A percentile compares a stretch with the other conserved stretches of the same genome.
Evolutionary conservation across 37 sponge, comb jelly and placozoan genomes (phyloP).

Genomic region (Agelas oroides): DNA sequence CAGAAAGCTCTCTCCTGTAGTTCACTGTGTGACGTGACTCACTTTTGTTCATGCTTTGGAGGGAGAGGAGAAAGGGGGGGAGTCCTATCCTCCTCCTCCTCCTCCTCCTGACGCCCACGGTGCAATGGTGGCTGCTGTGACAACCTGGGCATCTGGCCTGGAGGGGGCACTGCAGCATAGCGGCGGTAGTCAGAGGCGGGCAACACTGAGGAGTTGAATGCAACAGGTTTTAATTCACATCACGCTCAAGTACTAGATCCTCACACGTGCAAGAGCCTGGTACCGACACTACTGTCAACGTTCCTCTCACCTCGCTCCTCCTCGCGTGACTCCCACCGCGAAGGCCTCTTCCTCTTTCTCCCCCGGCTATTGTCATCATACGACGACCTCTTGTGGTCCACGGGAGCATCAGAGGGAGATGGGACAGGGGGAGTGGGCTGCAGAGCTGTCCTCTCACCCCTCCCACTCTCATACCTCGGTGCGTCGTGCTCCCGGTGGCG

Average conservation of each 20-base stretch:
- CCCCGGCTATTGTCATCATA: neutral
- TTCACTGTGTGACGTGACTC: too few relatives aligned
- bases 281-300: too few relatives aligned
- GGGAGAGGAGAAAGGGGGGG: neutral
- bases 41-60: too few relatives aligned
- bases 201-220: too few relatives aligned
- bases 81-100: neutral
- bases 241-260: too few relatives aligned
- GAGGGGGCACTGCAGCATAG: conserved; percentile 29
- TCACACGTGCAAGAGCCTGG: too few relatives aligned
- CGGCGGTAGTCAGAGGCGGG: too few relatives aligned
- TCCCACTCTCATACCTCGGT: neutral
- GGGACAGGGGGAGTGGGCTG: neutral
- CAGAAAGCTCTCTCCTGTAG: too few relatives aligned
- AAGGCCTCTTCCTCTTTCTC: conserved; percentile 2
- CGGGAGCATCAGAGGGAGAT: neutral
- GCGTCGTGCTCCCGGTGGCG: neutral
- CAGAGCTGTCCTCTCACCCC: neutral
- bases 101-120: too few relatives aligned
- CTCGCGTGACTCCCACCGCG: neutral
- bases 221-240: too few relatives aligned
- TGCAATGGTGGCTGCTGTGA: too few relatives aligned
- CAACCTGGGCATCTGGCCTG: neutral
- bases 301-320: neutral
- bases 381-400: neutral